Base-by-base conservation (phyloP, 2,113 vertebrate species). In the Podarcis raffonei region DNA sequence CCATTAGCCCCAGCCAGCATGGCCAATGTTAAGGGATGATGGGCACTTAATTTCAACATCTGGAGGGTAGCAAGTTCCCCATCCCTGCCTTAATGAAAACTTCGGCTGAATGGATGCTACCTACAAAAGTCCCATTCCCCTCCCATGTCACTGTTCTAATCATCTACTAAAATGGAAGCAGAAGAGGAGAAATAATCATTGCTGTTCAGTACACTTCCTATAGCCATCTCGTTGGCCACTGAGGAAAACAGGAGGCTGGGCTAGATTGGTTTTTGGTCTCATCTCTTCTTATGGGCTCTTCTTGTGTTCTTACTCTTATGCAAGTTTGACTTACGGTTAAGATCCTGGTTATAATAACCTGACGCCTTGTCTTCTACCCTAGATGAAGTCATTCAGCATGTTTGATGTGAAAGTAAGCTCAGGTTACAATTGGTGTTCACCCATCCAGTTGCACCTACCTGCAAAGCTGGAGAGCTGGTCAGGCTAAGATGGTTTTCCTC, bases 391-490 rank as follows among this genome's bases (percentile, higher is more conserved):
- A 22, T 30, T 65, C 32, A 75, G 7, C 13, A 8, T 25, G 27
- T 76, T 30, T 74, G 32, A 16, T 30, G 18, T 30, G 20, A 48
- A 48, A 80, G 18, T 76, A 48, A 88, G 20, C 25, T 32, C 59
- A 27, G 4, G 30, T 13, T 72, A 20, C 53, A 77, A 32, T 15
- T 72, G 72, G 71, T 57, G 62, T 66, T 81, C 32, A 75, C 53
- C 83, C 37, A 13, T 23, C 22, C 86, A 89, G 23, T 32, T 62
- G 20, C 84, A 97, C 96, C 92, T 82, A 99, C 98, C 96, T 99
- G 98, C 96, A 95, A 96, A 4, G 87, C 22, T 11, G 91, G 94
- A 71, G 97, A 96, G 30, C 94, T 97, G 94, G 97, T 98, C 94
- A 94, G 95, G 53, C 59, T 80, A 37, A 94, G 89, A 23, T 94